Evolutionary conservation across 1,140 invertebrate genomes (phyloP).

Genomic region (Wiebesia pumilae): DNA sequence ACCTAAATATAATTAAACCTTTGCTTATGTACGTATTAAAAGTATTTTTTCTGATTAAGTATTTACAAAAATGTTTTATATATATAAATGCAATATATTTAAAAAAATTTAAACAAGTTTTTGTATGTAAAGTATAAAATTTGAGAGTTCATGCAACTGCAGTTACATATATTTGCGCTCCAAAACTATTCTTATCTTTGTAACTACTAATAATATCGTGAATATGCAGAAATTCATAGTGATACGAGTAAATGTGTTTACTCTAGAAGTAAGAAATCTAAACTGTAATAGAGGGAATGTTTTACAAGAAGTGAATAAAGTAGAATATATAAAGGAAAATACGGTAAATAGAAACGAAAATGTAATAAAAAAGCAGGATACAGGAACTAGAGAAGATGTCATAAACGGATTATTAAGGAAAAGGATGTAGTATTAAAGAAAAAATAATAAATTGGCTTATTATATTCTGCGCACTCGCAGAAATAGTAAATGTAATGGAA

Average conservation of each 20-base stretch:
- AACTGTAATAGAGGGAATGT: not conserved
- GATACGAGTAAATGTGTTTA: not conserved
- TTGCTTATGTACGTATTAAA: no score
- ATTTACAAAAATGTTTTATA: no score
- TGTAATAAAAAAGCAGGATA: not conserved
- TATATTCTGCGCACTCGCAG: not conserved
- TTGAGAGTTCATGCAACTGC: not conserved
- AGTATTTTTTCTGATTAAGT: no score
- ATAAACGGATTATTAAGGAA: constrained; percentile 27
- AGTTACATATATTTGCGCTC: not conserved
- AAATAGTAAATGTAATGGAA: not conserved
- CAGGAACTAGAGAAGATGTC: constrained; percentile 11
- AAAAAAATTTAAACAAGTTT: not conserved
- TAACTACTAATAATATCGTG: not conserved
- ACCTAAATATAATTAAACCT: no score
- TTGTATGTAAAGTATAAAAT: not conserved
- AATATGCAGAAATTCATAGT: not conserved
- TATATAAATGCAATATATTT: no score
- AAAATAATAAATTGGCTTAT: constrained; percentile 35
- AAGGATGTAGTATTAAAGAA: not conserved
- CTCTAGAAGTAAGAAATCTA: constrained; percentile 24
- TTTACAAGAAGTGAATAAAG: constrained; percentile 26
- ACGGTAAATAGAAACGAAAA: constrained; percentile 18
- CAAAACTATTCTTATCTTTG: not conserved
- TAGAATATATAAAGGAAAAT: constrained; percentile 10